phyloP scores from a whole-genome alignment of 2,888 invertebrate genomes.

The Xanthorhoe spadicearia region DNA sequence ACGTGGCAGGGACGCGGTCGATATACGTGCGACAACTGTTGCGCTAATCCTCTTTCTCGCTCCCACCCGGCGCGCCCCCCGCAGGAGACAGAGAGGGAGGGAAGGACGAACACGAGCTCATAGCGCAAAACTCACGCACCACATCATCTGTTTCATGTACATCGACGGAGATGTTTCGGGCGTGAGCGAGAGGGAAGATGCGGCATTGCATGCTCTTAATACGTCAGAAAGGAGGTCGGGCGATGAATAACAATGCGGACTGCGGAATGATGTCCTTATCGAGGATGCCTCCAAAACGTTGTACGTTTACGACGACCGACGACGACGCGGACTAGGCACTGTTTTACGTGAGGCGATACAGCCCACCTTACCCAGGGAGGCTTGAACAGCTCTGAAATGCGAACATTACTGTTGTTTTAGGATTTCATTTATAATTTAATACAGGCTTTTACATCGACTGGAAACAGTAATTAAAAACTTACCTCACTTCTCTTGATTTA shows the following conservation, averaged over 20 bases:
- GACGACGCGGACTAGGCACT: constrained; percentile 7
- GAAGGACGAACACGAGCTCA: constrained; percentile 66
- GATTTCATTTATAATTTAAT: background rate
- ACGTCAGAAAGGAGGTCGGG: constrained; percentile 81
- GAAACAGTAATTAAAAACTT: background rate
- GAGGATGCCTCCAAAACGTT: constrained; percentile 54
- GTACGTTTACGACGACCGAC: constrained; percentile 33
- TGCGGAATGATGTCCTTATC: constrained; percentile 81
- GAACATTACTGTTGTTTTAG: background rate
- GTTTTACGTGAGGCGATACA: constrained; percentile 3
- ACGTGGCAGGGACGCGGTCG: constrained; percentile 74
- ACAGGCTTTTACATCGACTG: background rate
- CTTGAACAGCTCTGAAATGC: background rate
- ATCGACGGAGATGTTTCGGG: constrained; percentile 34
- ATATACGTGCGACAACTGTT: constrained; percentile 82
- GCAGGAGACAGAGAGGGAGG: constrained; percentile 51
- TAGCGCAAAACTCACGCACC: constrained; percentile 78
- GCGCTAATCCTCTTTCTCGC: constrained; percentile 66
- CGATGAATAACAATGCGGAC: constrained; percentile 84
- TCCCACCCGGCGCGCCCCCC: constrained; percentile 32
- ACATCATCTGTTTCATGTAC: constrained; percentile 54
- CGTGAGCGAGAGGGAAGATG: constrained; percentile 65
- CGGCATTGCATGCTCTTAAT: constrained; percentile 78
- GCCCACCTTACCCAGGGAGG: background rate
- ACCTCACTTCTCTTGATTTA: background rate